phyloP scores from a whole-genome alignment of 2,797 vertebrate genomes.

The Gymnoscopelus microlampas region DNA sequence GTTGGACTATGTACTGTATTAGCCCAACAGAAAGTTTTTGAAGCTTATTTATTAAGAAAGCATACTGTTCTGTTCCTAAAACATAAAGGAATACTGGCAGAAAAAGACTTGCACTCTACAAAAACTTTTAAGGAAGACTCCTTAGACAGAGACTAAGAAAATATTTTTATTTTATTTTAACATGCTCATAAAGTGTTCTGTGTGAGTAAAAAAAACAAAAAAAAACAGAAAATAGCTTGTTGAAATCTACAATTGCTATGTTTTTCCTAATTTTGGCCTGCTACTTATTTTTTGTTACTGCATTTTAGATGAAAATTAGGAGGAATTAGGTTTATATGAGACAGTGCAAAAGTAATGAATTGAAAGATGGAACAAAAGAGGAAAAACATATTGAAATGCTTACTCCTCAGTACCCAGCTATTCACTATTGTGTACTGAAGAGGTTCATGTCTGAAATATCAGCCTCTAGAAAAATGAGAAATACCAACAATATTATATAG shows the following conservation, averaged over 20 bases:
- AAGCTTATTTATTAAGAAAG: too few relatives aligned
- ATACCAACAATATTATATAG: conserved; percentile 71
- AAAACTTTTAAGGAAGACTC: too few relatives aligned
- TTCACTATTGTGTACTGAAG: conserved; percentile 72
- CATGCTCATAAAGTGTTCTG: too few relatives aligned
- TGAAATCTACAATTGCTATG: not conserved
- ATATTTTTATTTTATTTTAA: too few relatives aligned
- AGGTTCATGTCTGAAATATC: conserved; percentile 61
- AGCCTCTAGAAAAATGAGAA: conserved; percentile 72
- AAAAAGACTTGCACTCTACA: too few relatives aligned
- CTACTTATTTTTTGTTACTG: conserved; percentile 26
- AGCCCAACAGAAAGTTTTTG: not conserved
- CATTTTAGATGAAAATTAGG: not conserved
- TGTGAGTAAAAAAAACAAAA: too few relatives aligned
- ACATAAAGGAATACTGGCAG: not conserved
- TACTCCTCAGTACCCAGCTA: conserved; percentile 61
- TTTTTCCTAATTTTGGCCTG: not conserved
- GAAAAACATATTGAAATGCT: conserved; percentile 50
- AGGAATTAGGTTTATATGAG: conserved; percentile 32
- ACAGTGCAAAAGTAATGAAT: conserved; percentile 27
- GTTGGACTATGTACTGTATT: not conserved
- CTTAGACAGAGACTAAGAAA: too few relatives aligned
- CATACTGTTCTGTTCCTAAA: not conserved
- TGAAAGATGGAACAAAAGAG: conserved; percentile 47
- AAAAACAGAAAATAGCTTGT: too few relatives aligned